Percentiles rank a stretch among this genome's conserved stretches.
Evolutionary conservation across 23 tunicate species (phyloP).

Genomic region (Halocynthia aurantium): DNA sequence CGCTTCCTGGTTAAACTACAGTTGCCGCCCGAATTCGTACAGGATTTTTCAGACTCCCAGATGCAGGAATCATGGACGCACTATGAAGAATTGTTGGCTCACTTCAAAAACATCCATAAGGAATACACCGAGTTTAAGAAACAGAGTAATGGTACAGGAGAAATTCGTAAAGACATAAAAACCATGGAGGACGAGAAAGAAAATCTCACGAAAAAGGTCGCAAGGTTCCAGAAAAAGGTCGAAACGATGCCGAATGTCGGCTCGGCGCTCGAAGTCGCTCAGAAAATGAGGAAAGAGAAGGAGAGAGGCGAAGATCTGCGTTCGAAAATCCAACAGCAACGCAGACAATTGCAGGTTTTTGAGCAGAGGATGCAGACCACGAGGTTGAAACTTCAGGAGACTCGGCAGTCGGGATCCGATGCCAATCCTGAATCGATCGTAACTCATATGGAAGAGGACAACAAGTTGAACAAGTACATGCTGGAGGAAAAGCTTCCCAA

Average conservation of each 20-base stretch:
- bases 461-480: slow-evolving; percentile 64
- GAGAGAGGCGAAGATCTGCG: slow-evolving; percentile 70
- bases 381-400: slow-evolving; percentile 20
- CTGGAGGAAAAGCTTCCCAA: slow-evolving; percentile 79
- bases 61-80: slow-evolving; percentile 76
- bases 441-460: slow-evolving; percentile 77
- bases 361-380: slow-evolving; percentile 61
- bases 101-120: slow-evolving; percentile 52
- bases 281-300: slow-evolving; percentile 80
- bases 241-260: slow-evolving; percentile 73
- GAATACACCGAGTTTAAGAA: slow-evolving; percentile 74
- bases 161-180: slow-evolving; percentile 69
- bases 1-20: slow-evolving; percentile 74
- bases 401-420: slow-evolving; percentile 50
- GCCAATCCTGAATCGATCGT: slow-evolving; percentile 66
- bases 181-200: slow-evolving; percentile 98
- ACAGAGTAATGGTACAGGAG: slow-evolving; percentile 73
- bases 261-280: slow-evolving; percentile 70
- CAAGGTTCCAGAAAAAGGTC: slow-evolving; percentile 70
- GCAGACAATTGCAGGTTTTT: slow-evolving; percentile 65
- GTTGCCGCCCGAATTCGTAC: slow-evolving; percentile 79
- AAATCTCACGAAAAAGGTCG: slow-evolving; percentile 84
- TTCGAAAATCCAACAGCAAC: slow-evolving; percentile 73
- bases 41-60: slow-evolving; percentile 62
- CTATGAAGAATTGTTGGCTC: slow-evolving; percentile 54